Evolutionary conservation across 2,888 invertebrate species (phyloP).

Genomic region (Polietes domitor): DNA sequence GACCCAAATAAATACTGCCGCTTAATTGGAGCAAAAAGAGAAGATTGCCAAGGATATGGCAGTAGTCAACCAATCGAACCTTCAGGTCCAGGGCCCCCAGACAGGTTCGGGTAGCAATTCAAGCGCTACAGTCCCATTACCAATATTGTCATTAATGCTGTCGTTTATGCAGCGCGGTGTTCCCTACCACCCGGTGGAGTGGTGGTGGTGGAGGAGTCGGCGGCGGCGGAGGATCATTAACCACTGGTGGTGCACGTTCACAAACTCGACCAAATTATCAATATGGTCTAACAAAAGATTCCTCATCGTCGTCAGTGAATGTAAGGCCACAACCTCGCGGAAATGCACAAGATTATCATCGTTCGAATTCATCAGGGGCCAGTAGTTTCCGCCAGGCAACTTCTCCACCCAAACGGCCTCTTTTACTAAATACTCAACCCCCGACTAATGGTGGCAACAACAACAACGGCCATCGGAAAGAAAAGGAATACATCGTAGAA

Average conservation of each 20-base stretch:
- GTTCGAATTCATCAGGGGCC: slow-evolving; percentile 70
- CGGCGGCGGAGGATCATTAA: slow-evolving; percentile 62
- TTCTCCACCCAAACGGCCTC: slow-evolving; percentile 77
- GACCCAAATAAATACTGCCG: slow-evolving; percentile 80
- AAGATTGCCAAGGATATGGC: slow-evolving; percentile 74
- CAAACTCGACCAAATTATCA: slow-evolving; percentile 73
- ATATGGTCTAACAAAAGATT: slow-evolving; percentile 73
- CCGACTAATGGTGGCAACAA: slow-evolving; percentile 61
- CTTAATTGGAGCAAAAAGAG: slow-evolving; percentile 81
- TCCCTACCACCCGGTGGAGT: slow-evolving; percentile 71
- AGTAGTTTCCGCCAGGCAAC: slow-evolving; percentile 76
- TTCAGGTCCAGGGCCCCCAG: slow-evolving; percentile 82
- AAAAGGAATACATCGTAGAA: slow-evolving; percentile 78
- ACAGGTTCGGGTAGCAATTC: slow-evolving; percentile 72
- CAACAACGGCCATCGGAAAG: slow-evolving; percentile 71
- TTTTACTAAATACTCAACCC: slow-evolving; percentile 72
- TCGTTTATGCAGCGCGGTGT: slow-evolving; percentile 85
- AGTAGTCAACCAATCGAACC: slow-evolving; percentile 77
- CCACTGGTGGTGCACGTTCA: slow-evolving; percentile 62
- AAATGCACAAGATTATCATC: slow-evolving; percentile 69
- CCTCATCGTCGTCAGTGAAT: slow-evolving; percentile 52
- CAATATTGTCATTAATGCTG: slow-evolving; percentile 89
- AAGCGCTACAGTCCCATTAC: slow-evolving; percentile 83
- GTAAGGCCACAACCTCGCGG: slow-evolving; percentile 61
- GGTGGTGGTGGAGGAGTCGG: too few species aligned